Evolutionary conservation across 2,888 invertebrate genomes (phyloP).

Genomic region (Atethmia centrago): DNA sequence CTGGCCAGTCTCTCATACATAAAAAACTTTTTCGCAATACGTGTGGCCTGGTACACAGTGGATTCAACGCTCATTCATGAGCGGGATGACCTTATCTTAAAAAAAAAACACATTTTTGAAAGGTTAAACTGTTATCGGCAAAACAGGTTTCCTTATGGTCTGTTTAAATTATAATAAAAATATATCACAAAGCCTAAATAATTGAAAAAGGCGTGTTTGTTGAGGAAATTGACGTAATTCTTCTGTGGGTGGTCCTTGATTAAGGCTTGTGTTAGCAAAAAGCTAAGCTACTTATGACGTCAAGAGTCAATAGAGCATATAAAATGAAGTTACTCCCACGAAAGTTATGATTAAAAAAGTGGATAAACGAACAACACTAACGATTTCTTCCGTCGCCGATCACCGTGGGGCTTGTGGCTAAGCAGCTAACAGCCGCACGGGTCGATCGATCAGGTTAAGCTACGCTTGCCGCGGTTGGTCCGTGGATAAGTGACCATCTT

Average conservation of each 20-base stretch:
- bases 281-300: neutral
- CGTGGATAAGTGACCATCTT: too few species aligned
- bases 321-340: too few species aligned
- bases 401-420: too few species aligned
- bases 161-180: constrained; percentile 43
- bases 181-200: constrained; percentile 30
- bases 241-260: constrained; percentile 50
- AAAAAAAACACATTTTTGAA: constrained; percentile 32
- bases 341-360: too few species aligned
- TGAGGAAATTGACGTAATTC: constrained; percentile 16
- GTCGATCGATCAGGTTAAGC: too few species aligned
- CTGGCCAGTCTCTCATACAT: too few species aligned
- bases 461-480: too few species aligned
- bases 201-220: constrained; percentile 17
- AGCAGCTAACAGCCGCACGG: too few species aligned
- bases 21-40: too few species aligned
- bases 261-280: neutral
- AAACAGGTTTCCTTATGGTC: constrained; percentile 19
- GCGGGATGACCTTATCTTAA: constrained; percentile 25
- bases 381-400: too few species aligned
- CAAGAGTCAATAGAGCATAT: neutral
- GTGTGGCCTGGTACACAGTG: too few species aligned
- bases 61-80: neutral
- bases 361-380: too few species aligned
- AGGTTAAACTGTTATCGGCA: constrained; percentile 39